A percentile compares a stretch with the other conserved stretches of the same genome.
Conservation (phyloP, 2,888 invertebrate species). For the Rhorus exstirpatorius region DNA sequence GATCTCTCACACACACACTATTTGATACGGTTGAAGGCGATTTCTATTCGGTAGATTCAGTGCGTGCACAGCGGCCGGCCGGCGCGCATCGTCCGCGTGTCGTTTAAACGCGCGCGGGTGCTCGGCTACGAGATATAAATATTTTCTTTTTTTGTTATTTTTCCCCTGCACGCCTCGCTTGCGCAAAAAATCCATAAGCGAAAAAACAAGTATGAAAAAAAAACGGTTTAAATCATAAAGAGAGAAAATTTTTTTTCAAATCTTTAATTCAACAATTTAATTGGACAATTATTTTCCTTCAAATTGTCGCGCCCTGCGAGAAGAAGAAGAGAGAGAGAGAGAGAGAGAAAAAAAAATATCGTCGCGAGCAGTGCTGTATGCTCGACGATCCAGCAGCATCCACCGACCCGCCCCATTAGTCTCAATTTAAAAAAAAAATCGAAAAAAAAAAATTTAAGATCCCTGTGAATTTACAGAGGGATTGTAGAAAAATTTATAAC, state of each 20-base stretch:
- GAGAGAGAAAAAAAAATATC: not conserved
- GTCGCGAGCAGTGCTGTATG: not conserved
- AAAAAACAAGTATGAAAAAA: not conserved
- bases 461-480: not conserved
- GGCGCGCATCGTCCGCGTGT: slow-evolving; percentile 79
- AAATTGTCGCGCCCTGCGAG: not conserved
- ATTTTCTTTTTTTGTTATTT: not conserved
- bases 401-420: slow-evolving; percentile 16
- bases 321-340: slow-evolving; percentile 17
- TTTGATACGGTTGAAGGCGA: slow-evolving; percentile 43
- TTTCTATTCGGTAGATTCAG: slow-evolving; percentile 74
- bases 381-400: slow-evolving; percentile 1
- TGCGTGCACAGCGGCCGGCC: slow-evolving; percentile 84
- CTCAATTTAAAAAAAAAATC: not conserved
- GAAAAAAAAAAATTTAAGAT: not conserved
- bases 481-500: not conserved
- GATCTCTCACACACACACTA: slow-evolving; percentile 30
- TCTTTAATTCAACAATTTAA: no score
- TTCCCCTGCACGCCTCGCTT: slow-evolving; percentile 44
- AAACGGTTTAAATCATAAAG: not conserved
- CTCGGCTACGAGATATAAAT: slow-evolving; percentile 54
- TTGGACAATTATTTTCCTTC: not conserved
- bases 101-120: slow-evolving; percentile 68
- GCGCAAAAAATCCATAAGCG: slow-evolving; percentile 10
- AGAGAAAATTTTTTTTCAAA: no score